phyloP scores from a whole-genome alignment of 1,140 invertebrate species.

The Formica selysi region DNA sequence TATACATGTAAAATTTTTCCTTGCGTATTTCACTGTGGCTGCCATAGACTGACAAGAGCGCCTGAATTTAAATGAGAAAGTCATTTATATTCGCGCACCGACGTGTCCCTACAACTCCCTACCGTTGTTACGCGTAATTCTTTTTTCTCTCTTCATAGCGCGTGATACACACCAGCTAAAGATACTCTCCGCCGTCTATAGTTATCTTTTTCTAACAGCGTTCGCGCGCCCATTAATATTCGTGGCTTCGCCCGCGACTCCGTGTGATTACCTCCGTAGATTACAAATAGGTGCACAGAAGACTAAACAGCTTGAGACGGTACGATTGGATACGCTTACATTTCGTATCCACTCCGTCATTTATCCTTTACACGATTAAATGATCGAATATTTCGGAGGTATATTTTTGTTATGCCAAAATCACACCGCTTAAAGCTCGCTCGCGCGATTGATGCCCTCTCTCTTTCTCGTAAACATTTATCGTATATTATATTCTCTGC shows the following conservation, averaged over 20 bases:
- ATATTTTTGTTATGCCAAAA: slow-evolving; percentile 15
- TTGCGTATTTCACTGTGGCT: slow-evolving; percentile 23
- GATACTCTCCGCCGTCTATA: slow-evolving; percentile 35
- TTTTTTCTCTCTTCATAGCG: slow-evolving; percentile 26
- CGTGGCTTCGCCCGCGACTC: slow-evolving; percentile 32
- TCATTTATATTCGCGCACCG: slow-evolving; percentile 57
- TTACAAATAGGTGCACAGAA: slow-evolving; percentile 55
- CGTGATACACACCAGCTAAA: slow-evolving; percentile 41
- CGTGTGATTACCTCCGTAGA: slow-evolving; percentile 26
- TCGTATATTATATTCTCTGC: background rate
- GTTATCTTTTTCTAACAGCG: slow-evolving; percentile 20
- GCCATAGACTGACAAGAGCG: background rate
- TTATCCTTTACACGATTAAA: slow-evolving; percentile 21
- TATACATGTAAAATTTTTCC: slow-evolving; percentile 61
- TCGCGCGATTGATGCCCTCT: background rate
- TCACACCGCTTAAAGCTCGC: background rate
- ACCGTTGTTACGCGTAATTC: slow-evolving; percentile 8
- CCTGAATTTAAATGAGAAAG: slow-evolving; percentile 54
- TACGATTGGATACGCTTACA: slow-evolving; percentile 25
- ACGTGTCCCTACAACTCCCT: slow-evolving; percentile 4
- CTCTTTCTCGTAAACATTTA: background rate
- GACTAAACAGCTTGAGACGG: slow-evolving; percentile 50
- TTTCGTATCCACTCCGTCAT: background rate
- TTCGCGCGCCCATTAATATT: slow-evolving; percentile 42
- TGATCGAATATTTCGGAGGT: slow-evolving; percentile 29